Conservation (phyloP, 2,113 vertebrate genomes). For the Chelonoidis abingdonii region DNA sequence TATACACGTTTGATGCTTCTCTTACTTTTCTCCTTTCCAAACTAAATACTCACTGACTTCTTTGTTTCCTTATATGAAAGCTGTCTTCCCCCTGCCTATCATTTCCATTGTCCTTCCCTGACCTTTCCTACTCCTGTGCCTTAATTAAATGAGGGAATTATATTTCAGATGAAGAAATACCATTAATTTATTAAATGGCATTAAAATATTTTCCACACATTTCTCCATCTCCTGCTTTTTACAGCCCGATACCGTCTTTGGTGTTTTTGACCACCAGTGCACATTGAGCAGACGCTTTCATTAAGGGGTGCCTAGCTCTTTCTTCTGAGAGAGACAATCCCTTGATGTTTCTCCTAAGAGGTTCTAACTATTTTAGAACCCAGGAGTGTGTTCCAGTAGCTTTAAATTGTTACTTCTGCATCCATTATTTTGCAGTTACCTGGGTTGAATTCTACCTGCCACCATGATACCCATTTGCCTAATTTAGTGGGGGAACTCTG, state of each 20-base stretch:
- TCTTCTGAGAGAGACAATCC: neutral
- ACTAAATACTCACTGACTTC: conserved; percentile 21
- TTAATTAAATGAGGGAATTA: neutral
- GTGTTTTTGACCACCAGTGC: neutral
- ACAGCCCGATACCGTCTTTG: neutral
- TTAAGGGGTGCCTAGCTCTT: neutral
- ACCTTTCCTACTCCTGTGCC: conserved; percentile 7
- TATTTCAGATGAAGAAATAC: conserved; percentile 14
- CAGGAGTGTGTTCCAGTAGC: neutral
- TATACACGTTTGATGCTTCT: conserved; percentile 1
- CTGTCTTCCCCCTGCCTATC: neutral
- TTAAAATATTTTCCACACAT: neutral
- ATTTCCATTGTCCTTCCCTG: neutral
- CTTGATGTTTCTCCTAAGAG: neutral
- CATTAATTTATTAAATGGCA: conserved; percentile 21
- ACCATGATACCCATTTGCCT: neutral
- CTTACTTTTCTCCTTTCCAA: conserved; percentile 15
- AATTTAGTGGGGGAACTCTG: neutral
- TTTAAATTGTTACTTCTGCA: neutral
- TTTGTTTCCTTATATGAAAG: neutral
- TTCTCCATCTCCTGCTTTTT: neutral
- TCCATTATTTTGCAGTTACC: neutral
- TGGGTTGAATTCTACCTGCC: neutral
- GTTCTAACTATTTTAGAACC: neutral
- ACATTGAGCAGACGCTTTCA: neutral